Base-by-base conservation (phyloP, 2,888 invertebrate genomes). In the Schizotus pectinicornis region DNA sequence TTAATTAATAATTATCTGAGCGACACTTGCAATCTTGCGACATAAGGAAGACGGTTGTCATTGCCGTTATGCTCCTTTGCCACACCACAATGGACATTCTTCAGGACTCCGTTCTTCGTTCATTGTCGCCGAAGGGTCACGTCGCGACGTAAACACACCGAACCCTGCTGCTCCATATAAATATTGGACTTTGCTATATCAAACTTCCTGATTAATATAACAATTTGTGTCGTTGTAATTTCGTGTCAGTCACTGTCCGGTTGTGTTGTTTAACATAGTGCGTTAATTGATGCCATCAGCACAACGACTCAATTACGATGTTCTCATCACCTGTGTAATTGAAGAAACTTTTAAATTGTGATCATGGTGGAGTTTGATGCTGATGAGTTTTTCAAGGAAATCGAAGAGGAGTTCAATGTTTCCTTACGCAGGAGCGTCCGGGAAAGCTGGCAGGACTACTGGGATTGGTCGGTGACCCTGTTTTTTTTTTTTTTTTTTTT, bases 401-500 rank as follows among this genome's bases (percentile, higher is more conserved):
- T 77, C 50, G 75, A 74, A 48, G 71, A 76, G 35, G 75, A 76
- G 57, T 76, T 75, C 56, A 71, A 74, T 43, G 71, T 73, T 13
- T 71, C 72, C 32, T 63, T 77, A 52, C 57, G 71, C 48, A 70
- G 67, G 52, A 71, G 62, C 33, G 43, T 64, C 11, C 58, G 62
- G 8, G 64, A 72, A 54, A 67, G 65, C 51, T 77, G 77, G 78
- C 70, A 75, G 60, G 74, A 78, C 34, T 79, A 79, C 64, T 79
- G 78, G 78, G 76, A 77, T 59, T 77, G 77, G 78, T 78, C 67
- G 54, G 75, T 75, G 56, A 32, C 13, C 50, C 52, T 47, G 22
- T 22, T 22, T 22, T 22, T 22, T 3, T 22, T 3, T 22, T 22
- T 22, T 22, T 22, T n/a, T n/a, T 22, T 22, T 22, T 22, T 22